Evolutionary conservation across 2,113 vertebrate genomes (phyloP).

Genomic region (Poeciliopsis prolifica): DNA sequence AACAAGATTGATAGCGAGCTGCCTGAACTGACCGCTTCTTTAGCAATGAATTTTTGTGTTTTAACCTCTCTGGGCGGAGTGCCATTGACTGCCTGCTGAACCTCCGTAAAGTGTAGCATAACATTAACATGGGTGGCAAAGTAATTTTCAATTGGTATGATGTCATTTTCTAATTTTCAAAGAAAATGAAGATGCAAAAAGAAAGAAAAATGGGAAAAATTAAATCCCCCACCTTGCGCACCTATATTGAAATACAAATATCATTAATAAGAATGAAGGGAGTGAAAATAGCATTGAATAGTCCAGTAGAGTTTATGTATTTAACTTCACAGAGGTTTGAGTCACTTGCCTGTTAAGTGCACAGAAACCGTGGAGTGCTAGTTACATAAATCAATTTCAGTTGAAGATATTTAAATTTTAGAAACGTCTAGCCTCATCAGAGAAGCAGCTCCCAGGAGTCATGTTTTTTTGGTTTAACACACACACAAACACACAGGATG

Average conservation of each 20-base stretch:
- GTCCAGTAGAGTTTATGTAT: not conserved
- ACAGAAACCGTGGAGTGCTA: not conserved
- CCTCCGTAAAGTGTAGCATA: not conserved
- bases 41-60: too few relatives aligned
- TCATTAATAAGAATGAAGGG: not conserved
- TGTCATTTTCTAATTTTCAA: too few relatives aligned
- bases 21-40: too few relatives aligned
- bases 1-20: too few relatives aligned
- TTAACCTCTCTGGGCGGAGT: too few relatives aligned
- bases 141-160: not conserved
- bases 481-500: constrained; percentile 5
- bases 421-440: not conserved
- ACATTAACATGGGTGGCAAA: not conserved
- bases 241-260: not conserved
- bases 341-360: not conserved
- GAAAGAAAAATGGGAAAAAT: too few relatives aligned
- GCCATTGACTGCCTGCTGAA: not conserved
- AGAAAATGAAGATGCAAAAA: too few relatives aligned
- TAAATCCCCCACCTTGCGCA: too few relatives aligned
- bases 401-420: not conserved
- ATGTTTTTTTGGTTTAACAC: constrained; percentile 2
- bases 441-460: constrained; percentile 25
- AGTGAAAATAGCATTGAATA: not conserved
- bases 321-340: not conserved
- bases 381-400: too few relatives aligned